These are phyloP conservation scores for Coenobita brevimanus DNA, from an alignment of 1,140 invertebrate genomes.

Conservation along the genomic window DNA sequence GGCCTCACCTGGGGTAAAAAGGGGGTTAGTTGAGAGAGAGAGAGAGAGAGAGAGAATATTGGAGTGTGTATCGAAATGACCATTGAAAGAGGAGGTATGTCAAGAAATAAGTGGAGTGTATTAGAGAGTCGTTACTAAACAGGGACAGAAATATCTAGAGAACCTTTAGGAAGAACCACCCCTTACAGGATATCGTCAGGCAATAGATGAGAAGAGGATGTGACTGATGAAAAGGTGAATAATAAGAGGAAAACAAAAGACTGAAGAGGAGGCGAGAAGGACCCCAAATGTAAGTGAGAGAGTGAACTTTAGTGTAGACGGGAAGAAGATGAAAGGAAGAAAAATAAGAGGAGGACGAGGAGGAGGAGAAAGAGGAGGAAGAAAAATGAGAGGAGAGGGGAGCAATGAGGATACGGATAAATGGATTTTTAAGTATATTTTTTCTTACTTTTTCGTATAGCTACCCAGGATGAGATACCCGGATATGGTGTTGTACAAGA, in stretches of 20 bases:
- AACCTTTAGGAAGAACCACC: too few relatives aligned
- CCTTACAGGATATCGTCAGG: too few relatives aligned
- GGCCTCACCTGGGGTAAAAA: conserved; percentile 16
- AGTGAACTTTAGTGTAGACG: too few relatives aligned
- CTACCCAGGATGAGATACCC: too few relatives aligned
- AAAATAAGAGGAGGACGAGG: background rate
- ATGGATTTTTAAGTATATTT: too few relatives aligned
- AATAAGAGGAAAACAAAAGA: background rate
- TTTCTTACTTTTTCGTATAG: too few relatives aligned
- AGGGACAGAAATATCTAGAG: too few relatives aligned
- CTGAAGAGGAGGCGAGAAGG: too few relatives aligned
- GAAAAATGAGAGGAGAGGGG: background rate
- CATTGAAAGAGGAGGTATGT: background rate
- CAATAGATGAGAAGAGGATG: background rate
- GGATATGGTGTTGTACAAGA: too few relatives aligned
- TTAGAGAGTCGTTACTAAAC: too few relatives aligned
- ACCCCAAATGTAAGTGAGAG: too few relatives aligned
- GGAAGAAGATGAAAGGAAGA: background rate
- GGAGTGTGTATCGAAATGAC: background rate
- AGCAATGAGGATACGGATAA: background rate
- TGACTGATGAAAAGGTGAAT: background rate
- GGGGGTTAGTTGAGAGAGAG: background rate
- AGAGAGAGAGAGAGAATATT: background rate
- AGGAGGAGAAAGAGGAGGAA: background rate
- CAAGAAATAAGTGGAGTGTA: too few relatives aligned